These are phyloP conservation scores for Cephalotes varians DNA, from an alignment of 2,888 invertebrate species.

Conservation along the genomic window DNA sequence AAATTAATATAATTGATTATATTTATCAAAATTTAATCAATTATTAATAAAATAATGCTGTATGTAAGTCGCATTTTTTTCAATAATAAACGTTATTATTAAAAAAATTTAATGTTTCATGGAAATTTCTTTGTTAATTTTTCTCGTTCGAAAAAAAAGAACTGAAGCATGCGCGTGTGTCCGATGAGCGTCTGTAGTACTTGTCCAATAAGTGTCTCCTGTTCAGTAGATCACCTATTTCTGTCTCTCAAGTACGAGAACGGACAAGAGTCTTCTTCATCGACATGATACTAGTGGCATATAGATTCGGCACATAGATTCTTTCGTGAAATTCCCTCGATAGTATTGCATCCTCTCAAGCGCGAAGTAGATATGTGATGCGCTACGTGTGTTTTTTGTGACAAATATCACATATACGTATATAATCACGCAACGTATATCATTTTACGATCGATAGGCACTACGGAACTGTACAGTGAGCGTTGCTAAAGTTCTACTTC, in stretches of 20 bases:
- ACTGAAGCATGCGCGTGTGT: neutral
- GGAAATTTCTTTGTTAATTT: constrained; percentile 7
- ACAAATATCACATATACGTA: neutral
- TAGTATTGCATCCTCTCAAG: neutral
- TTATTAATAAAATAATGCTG: neutral
- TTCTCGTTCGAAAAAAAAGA: neutral
- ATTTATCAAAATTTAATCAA: neutral
- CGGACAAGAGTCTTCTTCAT: neutral
- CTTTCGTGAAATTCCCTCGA: neutral
- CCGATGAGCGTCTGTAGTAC: neutral
- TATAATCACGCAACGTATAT: neutral
- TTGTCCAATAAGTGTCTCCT: constrained; percentile 40
- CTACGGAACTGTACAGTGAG: neutral
- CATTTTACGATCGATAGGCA: constrained; percentile 1
- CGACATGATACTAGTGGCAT: neutral
- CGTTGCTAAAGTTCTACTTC: neutral
- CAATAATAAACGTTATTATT: neutral
- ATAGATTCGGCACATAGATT: neutral
- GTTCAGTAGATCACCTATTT: constrained; percentile 32
- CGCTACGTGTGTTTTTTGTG: neutral
- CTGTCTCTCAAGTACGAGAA: neutral
- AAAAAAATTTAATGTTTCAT: neutral
- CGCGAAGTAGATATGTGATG: neutral
- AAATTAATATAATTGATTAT: neutral
- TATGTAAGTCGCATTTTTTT: neutral